Conservation (phyloP, 2,797 vertebrate genomes). For the Euphonia xanthogaster region DNA sequence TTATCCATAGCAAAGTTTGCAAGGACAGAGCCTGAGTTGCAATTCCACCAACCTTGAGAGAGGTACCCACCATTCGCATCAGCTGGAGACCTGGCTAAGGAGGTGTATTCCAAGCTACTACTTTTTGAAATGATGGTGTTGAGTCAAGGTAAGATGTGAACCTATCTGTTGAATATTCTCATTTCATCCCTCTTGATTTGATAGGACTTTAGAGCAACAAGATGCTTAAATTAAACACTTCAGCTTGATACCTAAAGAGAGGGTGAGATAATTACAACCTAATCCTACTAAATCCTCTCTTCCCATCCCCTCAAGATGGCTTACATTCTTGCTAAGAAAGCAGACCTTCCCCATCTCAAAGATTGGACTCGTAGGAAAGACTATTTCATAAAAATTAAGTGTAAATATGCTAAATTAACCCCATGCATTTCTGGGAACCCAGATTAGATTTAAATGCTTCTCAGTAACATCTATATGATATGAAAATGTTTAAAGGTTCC, state of each 20-base stretch:
- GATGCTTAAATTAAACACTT: not conserved
- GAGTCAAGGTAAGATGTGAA: not conserved
- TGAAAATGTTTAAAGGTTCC: not conserved
- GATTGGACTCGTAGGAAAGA: not conserved
- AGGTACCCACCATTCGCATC: not conserved
- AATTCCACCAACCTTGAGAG: not conserved
- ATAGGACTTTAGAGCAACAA: not conserved
- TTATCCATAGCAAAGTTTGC: not conserved
- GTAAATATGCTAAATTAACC: not conserved
- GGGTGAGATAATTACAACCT: not conserved
- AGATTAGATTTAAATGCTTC: not conserved
- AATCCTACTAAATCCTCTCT: not conserved
- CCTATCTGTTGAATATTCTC: not conserved
- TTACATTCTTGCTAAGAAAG: constrained; percentile 4
- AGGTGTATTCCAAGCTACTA: not conserved
- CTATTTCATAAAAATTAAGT: not conserved
- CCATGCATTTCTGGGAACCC: not conserved
- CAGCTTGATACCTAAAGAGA: not conserved
- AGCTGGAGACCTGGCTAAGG: not conserved
- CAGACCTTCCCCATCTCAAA: not conserved
- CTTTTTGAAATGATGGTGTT: not conserved
- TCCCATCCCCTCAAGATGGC: not conserved
- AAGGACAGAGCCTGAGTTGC: not conserved
- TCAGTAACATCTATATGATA: not conserved
- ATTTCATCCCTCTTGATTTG: not conserved